These are phyloP conservation scores for Lacanobia oleracea DNA, from an alignment of 2,888 invertebrate genomes.

Conservation along the genomic window DNA sequence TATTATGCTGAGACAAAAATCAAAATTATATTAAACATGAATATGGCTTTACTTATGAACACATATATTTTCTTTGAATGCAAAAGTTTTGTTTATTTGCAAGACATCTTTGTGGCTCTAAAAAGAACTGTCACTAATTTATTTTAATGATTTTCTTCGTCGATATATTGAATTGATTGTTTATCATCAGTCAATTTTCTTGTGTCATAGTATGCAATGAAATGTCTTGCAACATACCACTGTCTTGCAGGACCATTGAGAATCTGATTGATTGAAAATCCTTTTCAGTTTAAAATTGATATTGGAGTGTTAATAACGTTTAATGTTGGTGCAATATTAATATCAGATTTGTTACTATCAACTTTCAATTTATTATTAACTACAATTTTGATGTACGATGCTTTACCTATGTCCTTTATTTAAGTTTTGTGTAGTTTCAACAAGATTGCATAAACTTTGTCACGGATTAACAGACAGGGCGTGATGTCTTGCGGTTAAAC, in stretches of 20 bases:
- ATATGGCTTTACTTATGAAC: neutral
- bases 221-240: neutral
- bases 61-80: neutral
- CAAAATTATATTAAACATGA: neutral
- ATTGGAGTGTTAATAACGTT: neutral
- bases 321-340: neutral
- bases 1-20: neutral
- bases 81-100: neutral
- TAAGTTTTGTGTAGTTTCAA: conserved; percentile 33
- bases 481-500: conserved; percentile 57
- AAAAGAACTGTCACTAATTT: neutral
- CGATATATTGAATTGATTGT: neutral
- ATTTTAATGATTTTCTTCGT: conserved; percentile 10
- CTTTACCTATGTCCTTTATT: conserved; percentile 15
- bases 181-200: neutral
- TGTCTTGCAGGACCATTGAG: neutral
- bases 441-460: conserved; percentile 50
- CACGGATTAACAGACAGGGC: conserved; percentile 43
- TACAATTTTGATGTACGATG: neutral
- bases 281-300: neutral
- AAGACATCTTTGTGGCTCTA: no score
- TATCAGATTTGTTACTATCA: neutral
- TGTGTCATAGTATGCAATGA: neutral
- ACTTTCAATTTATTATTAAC: neutral
- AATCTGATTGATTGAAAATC: conserved; percentile 6